Evolutionary conservation across 1,140 invertebrate genomes (phyloP).

Genomic region (Zaprionus taronus): DNA sequence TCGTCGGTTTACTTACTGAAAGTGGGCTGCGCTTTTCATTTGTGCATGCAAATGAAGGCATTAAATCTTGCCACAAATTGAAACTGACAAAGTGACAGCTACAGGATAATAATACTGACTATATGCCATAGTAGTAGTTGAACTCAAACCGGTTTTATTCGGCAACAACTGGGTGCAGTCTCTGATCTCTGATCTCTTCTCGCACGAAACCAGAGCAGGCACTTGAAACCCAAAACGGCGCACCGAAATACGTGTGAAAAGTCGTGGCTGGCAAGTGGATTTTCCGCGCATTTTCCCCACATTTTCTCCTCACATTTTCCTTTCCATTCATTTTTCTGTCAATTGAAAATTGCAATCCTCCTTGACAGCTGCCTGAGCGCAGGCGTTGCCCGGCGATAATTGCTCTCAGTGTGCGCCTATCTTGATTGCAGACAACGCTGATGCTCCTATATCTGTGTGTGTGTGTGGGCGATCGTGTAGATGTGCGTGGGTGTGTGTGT

Average conservation of each 20-base stretch:
- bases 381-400: constrained; percentile 51
- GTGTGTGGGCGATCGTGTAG: constrained; percentile 18
- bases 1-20: constrained; percentile 26
- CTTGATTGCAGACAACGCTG: constrained; percentile 46
- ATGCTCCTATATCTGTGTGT: not conserved
- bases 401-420: constrained; percentile 33
- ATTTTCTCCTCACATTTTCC: constrained; percentile 37
- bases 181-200: not conserved
- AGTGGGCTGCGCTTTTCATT: constrained; percentile 74
- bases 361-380: constrained; percentile 4
- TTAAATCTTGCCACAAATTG: constrained; percentile 76
- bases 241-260: constrained; percentile 66
- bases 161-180: constrained; percentile 29
- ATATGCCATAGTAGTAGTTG: constrained; percentile 2
- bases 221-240: constrained; percentile 15
- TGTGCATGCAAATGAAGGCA: constrained; percentile 80
- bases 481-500: constrained; percentile 40
- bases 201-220: constrained; percentile 23
- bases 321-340: constrained; percentile 38
- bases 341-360: constrained; percentile 5
- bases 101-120: constrained; percentile 62
- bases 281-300: constrained; percentile 47
- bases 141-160: constrained; percentile 44
- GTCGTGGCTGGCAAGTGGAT: constrained; percentile 48
- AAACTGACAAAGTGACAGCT: constrained; percentile 69